Conservation (phyloP, 2,888 invertebrate genomes). For the Mechanitis messenoides region DNA sequence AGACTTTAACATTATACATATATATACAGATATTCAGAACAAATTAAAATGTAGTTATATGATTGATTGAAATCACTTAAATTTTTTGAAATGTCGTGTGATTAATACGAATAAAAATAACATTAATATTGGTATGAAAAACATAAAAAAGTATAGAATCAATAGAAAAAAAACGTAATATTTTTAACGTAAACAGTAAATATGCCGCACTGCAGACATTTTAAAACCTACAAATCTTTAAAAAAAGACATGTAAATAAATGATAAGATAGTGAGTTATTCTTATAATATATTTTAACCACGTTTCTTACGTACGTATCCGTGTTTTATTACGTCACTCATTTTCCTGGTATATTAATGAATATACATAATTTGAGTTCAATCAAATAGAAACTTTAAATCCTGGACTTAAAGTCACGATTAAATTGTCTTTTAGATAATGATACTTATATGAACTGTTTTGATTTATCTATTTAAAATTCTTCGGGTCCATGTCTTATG, state of each 20-base stretch:
- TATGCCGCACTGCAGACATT: conserved; percentile 23
- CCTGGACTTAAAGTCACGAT: background rate
- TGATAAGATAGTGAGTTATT: background rate
- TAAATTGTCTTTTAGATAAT: background rate
- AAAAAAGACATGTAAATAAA: background rate
- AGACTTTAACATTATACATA: too few relatives aligned
- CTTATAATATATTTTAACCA: conserved; percentile 1
- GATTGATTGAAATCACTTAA: too few relatives aligned
- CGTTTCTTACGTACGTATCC: background rate
- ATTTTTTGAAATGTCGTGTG: too few relatives aligned
- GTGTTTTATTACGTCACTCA: background rate
- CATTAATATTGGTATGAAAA: too few relatives aligned
- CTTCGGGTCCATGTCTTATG: too few relatives aligned
- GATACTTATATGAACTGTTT: too few relatives aligned
- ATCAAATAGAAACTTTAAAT: background rate
- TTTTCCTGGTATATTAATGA: conserved; percentile 12
- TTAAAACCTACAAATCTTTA: conserved; percentile 8
- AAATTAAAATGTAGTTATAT: too few relatives aligned
- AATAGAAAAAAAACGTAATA: background rate
- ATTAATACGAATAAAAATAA: too few relatives aligned
- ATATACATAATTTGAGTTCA: background rate
- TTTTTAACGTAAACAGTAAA: background rate
- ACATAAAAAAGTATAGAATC: too few relatives aligned
- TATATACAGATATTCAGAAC: too few relatives aligned
- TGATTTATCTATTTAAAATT: too few relatives aligned